phyloP scores from a whole-genome alignment of 2,113 vertebrate genomes.

The Hydropotes inermis region DNA sequence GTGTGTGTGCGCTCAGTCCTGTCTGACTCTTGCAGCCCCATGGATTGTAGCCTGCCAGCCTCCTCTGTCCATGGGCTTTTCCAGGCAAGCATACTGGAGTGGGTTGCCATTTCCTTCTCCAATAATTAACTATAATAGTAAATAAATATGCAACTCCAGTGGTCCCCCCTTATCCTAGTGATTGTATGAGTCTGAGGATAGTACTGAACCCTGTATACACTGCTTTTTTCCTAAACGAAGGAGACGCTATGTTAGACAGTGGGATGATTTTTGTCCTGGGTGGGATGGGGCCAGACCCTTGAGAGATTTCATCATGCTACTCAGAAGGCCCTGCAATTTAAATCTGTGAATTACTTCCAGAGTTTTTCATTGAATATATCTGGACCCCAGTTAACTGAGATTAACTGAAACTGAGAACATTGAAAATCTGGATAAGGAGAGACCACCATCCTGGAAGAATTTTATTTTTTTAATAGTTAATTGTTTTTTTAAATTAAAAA shows the following conservation, averaged over 20 bases:
- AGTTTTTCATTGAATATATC: not conserved
- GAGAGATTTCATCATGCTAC: not conserved
- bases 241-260: not conserved
- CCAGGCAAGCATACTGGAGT: not conserved
- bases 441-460: not conserved
- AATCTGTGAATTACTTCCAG: not conserved
- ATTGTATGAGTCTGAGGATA: not conserved
- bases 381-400: not conserved
- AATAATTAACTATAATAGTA: not conserved
- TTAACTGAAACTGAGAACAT: not conserved
- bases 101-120: not conserved
- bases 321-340: not conserved
- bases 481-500: not conserved
- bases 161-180: not conserved
- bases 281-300: not conserved
- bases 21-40: not conserved
- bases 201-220: not conserved
- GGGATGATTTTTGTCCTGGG: not conserved
- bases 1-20: not conserved
- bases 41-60: not conserved
- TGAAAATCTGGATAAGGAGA: not conserved
- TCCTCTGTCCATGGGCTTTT: not conserved
- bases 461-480: not conserved
- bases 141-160: not conserved
- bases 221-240: not conserved